Conservation (phyloP, 2,797 vertebrate species). For the Oreonectes daqikongensis region DNA sequence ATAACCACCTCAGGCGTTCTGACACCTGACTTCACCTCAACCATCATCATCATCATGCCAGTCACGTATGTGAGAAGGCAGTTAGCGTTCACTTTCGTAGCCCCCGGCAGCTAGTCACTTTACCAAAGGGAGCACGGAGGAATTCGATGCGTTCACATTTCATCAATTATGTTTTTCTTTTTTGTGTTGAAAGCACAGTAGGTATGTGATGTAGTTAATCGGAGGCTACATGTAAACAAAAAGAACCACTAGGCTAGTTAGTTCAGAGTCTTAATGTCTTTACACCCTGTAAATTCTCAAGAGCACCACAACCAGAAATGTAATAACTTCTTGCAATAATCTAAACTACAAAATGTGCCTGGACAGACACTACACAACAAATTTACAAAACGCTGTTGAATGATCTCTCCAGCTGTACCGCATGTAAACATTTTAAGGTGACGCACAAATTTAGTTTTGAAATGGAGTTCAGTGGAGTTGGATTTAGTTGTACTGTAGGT, state of each 20-base stretch:
- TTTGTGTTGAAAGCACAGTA: conserved; percentile 17
- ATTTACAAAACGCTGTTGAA: conserved; percentile 8
- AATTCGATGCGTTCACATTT: conserved; percentile 8
- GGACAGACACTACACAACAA: conserved; percentile 7
- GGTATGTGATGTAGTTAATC: neutral
- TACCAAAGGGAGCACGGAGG: conserved; percentile 14
- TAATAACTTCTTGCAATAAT: conserved; percentile 24
- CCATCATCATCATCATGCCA: conserved; percentile 50
- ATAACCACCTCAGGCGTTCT: conserved; percentile 55
- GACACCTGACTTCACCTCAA: conserved; percentile 50
- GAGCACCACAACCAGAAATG: neutral
- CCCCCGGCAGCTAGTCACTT: neutral
- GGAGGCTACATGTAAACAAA: conserved; percentile 20
- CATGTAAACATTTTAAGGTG: conserved; percentile 39
- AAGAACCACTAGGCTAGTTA: neutral
- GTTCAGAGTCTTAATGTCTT: conserved; percentile 18
- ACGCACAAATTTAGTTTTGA: conserved; percentile 8
- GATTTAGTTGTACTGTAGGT: conserved; percentile 19
- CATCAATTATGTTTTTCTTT: neutral
- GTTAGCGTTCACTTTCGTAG: conserved; percentile 23
- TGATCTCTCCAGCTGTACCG: neutral
- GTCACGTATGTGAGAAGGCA: conserved; percentile 35
- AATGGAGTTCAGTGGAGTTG: neutral
- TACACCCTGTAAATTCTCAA: conserved; percentile 30
- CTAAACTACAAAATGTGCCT: conserved; percentile 29